Conservation (phyloP, 2,797 vertebrate species). For the Pelochelys cantorii region DNA sequence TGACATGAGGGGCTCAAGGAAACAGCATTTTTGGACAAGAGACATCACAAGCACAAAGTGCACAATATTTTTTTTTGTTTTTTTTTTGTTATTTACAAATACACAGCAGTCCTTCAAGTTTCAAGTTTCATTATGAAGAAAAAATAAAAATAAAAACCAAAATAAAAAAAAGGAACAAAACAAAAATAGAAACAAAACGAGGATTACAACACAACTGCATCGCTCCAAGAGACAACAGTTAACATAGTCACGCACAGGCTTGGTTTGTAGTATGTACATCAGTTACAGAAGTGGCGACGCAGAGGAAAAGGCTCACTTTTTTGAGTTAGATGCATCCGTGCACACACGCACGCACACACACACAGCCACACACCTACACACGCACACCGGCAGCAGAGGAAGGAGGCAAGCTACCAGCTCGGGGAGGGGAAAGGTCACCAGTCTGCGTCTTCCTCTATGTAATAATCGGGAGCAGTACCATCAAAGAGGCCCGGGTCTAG, state of each 20-base stretch:
- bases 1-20: slow-evolving; percentile 67
- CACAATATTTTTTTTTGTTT: slow-evolving; percentile 81
- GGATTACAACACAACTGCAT: slow-evolving; percentile 86
- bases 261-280: slow-evolving; percentile 86
- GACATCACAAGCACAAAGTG: slow-evolving; percentile 92
- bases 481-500: slow-evolving; percentile 97
- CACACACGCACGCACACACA: background rate
- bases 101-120: slow-evolving; percentile 98
- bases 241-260: slow-evolving; percentile 87
- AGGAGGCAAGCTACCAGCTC: slow-evolving; percentile 51
- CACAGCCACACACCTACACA: slow-evolving; percentile 59
- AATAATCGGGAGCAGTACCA: slow-evolving; percentile 97
- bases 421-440: slow-evolving; percentile 85
- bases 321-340: slow-evolving; percentile 15
- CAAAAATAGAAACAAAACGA: slow-evolving; percentile 60
- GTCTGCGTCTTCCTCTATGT: slow-evolving; percentile 98
- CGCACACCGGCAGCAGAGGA: slow-evolving; percentile 50
- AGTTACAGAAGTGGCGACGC: slow-evolving; percentile 80
- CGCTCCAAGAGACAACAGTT: slow-evolving; percentile 78
- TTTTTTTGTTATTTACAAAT: slow-evolving; percentile 91
- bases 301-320: slow-evolving; percentile 56
- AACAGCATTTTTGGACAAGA: slow-evolving; percentile 86
- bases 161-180: slow-evolving; percentile 43
- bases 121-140: slow-evolving; percentile 90
- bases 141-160: slow-evolving; percentile 72